Conservation (phyloP, 2,113 vertebrate genomes). For the Mohoua ochrocephala region DNA sequence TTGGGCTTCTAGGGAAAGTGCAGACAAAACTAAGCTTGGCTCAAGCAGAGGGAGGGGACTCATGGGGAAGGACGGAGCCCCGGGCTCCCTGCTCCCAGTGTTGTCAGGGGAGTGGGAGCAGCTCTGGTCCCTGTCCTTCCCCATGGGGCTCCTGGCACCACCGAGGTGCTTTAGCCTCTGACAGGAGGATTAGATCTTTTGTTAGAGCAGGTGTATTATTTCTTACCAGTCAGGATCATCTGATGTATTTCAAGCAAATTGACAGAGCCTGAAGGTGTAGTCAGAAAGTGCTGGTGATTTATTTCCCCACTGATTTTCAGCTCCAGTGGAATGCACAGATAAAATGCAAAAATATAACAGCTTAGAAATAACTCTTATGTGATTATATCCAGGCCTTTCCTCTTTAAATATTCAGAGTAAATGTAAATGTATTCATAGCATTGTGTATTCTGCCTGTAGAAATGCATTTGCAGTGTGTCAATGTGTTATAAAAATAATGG, state of each 20-base stretch:
- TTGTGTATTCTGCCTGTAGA: not conserved
- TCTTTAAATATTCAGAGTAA: conserved; percentile 39
- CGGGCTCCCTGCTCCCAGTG: not conserved
- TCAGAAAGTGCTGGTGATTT: not conserved
- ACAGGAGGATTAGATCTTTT: not conserved
- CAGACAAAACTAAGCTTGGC: not conserved
- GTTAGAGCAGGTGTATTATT: not conserved
- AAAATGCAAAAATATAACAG: not conserved
- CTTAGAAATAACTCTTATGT: not conserved
- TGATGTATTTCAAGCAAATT: not conserved
- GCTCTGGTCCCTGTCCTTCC: not conserved
- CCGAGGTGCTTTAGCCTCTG: rapidly evolving
- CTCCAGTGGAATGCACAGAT: not conserved
- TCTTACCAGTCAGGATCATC: not conserved
- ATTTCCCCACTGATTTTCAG: not conserved
- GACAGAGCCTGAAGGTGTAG: not conserved
- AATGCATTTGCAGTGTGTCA: conserved; percentile 19
- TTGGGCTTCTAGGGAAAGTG: not conserved
- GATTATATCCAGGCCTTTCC: not conserved
- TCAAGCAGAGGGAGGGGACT: rapidly evolving
- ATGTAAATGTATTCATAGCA: conserved; percentile 39
- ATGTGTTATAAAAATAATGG: not conserved
- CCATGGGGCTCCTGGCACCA: not conserved
- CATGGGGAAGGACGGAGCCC: not conserved
- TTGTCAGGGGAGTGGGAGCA: not conserved